Base-by-base conservation (phyloP, 2,113 vertebrate species). In the Corvus hawaiiensis region DNA sequence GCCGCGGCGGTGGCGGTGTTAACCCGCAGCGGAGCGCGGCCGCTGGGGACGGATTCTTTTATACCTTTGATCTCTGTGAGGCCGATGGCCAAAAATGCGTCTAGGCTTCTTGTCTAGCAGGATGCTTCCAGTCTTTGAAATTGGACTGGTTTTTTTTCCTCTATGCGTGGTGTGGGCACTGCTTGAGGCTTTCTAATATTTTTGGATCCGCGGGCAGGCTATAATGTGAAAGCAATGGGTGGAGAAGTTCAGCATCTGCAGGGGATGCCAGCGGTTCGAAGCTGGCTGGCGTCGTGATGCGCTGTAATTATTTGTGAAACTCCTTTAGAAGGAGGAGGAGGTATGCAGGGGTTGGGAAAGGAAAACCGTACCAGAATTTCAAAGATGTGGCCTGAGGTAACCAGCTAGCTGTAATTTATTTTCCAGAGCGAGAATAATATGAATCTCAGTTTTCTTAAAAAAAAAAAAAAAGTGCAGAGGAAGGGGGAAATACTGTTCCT, bases 351-450 rank as follows among this genome's bases (percentile, higher is more conserved):
- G 2, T 11, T 59, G 71, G 62, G 28, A 43, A 71, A 46, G 37
- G n/a, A 79, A 66, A 77, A 85, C 30, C 9, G 2, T 66, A 59
- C 18, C 63, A 74, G 78, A 75, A 83, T 95, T 71, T 93, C 72
- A 94, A 74, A 90, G 85, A 71, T 77, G 43, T 92, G 64, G 88
- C 94, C 73, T 48, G 76, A 90, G 85, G 92, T 89, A 79, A 85
- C 54, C 39, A 74, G 82, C 75, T 89, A 69, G 49, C 87, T 91
- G 58, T 74, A 84, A 90, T 90, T 88, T 88, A n/a, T 94, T 93
- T 86, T 72, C 3, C 28, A 90, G 61, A 86, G 73, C 0, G 1
- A 91, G 32, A 81, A 74, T 84, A 77, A 84, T 27, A 73, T 43
- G 61, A 93, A 81, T 86, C 2, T 9, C 55, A 41, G 51, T 84